phyloP scores from a whole-genome alignment of 2,797 vertebrate species.

The Orientallactaga sibirica region DNA sequence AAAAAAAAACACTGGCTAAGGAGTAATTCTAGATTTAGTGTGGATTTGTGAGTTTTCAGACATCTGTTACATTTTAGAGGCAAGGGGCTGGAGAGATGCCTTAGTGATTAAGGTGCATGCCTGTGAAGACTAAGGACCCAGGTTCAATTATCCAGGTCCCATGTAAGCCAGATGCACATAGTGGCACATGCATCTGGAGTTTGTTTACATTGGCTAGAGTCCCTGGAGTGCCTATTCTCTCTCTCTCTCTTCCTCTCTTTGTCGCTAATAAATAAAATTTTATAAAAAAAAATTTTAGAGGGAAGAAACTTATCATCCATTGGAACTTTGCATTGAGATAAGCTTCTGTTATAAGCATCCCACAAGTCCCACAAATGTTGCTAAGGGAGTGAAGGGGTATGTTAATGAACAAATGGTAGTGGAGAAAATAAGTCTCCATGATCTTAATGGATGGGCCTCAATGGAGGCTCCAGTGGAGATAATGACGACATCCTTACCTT shows the following conservation, averaged over 20 bases:
- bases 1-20: neutral
- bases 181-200: too few species aligned
- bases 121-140: too few species aligned
- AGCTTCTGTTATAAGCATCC: neutral
- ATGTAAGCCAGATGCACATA: too few species aligned
- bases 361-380: neutral
- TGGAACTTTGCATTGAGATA: neutral
- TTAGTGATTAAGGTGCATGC: too few species aligned
- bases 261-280: too few species aligned
- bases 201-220: too few species aligned
- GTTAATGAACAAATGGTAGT: neutral
- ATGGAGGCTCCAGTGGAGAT: neutral
- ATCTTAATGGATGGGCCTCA: neutral
- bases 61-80: neutral
- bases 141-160: too few species aligned
- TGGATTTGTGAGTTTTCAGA: neutral
- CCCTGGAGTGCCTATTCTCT: too few species aligned
- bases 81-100: too few species aligned
- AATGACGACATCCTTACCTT: conserved; percentile 88
- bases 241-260: too few species aligned
- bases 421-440: neutral
- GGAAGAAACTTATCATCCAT: neutral
- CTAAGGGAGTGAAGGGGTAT: neutral
- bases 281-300: neutral
- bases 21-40: neutral